Base-by-base conservation (phyloP, 2,797 vertebrate genomes). In the Erpetoichthys calabaricus region DNA sequence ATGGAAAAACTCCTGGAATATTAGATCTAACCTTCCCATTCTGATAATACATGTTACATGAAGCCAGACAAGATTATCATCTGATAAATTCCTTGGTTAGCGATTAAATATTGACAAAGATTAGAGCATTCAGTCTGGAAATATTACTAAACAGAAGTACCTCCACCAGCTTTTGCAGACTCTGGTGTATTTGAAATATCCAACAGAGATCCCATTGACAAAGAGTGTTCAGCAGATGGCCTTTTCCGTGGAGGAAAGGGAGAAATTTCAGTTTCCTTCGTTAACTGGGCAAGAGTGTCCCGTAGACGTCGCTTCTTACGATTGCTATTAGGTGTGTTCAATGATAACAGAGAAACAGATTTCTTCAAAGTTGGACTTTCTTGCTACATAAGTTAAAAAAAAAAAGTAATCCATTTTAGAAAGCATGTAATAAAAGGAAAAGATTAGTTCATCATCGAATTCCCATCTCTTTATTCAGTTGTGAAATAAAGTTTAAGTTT, bases 141-240 rank as follows among this genome's bases (percentile, higher is more conserved):
- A 25, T 25, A 25, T 25, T 25, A 25, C 25, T 25, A 25, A 25
- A 25, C 25, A 25, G 25, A 25, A 25, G 60, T 80, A 98, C 94
- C 93, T 87, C 82, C 76, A 10, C 75, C 76, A 42, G 80, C 63
- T 63, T 84, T 72, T 70, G 84, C 86, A 0, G 89, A 88, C 7
- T 98, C 94, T 0, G 94, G 92, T 5, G 96, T 99, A 70, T 96
- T 95, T 44, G 94, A 98, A 69, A 97, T 91, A 77, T 99, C 94
- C 60, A 99, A 79, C 61, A 98, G 76, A 45, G 96, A 98, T 1
- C 90, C 90, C 60, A 93, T 88, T 1, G 94, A 97, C 63, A 98
- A 76, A 0, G 89, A 93, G 76, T 92, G 90, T 47, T 99, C 96
- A 10, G 92, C 93, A 1, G 96, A 99, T 0, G 86, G 87, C 25